These are phyloP conservation scores for Cottoperca gobio DNA, from an alignment of 2,797 vertebrate species.

Conservation along the genomic window DNA sequence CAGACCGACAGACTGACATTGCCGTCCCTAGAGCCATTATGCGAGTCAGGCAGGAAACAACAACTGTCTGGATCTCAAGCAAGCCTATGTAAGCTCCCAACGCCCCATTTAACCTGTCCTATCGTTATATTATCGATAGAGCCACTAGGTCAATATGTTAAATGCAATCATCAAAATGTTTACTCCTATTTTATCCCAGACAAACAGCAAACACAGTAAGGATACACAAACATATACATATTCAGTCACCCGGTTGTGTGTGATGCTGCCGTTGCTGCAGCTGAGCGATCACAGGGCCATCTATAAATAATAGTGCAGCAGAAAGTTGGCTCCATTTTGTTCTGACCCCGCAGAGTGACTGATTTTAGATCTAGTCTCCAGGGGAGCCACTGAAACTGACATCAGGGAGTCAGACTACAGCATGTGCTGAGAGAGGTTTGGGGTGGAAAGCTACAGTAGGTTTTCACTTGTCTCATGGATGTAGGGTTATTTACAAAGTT, in stretches of 20 bases:
- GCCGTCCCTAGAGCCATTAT: neutral
- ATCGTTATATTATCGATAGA: neutral
- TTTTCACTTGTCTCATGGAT: constrained; percentile 30
- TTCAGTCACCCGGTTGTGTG: constrained; percentile 48
- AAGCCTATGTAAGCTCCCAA: neutral
- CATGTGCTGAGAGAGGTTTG: constrained; percentile 6
- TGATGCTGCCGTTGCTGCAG: constrained; percentile 32
- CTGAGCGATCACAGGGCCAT: constrained; percentile 41
- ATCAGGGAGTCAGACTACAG: constrained; percentile 25
- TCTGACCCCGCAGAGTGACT: constrained; percentile 53
- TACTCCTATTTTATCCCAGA: neutral
- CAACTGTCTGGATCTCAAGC: neutral
- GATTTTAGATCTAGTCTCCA: constrained; percentile 52
- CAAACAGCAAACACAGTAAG: constrained; percentile 26
- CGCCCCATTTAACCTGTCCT: neutral
- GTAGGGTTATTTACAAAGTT: constrained; percentile 27
- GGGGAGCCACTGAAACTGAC: constrained; percentile 27
- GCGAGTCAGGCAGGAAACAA: neutral
- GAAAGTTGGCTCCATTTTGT: constrained; percentile 47
- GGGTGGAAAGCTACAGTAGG: constrained; percentile 6
- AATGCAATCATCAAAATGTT: constrained; percentile 3
- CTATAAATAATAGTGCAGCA: constrained; percentile 62
- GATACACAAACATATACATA: constrained; percentile 38
- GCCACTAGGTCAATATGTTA: neutral
- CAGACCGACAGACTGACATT: neutral